Evolutionary conservation across 2,888 invertebrate genomes (phyloP).

Genomic region (Mesoligia furuncula): DNA sequence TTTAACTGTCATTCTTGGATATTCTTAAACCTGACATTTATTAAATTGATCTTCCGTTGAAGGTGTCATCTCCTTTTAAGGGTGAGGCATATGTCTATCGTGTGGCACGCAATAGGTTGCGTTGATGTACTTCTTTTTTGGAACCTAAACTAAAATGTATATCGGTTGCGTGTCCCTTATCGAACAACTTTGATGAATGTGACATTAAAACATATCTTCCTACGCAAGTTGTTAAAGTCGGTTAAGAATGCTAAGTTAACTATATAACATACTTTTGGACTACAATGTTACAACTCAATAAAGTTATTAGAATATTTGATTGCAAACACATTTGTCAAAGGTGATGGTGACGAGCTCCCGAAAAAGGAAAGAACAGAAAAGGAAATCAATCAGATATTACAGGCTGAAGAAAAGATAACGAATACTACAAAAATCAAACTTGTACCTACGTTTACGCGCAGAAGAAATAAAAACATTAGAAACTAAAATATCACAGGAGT

Average conservation of each 20-base stretch:
- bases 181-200: conserved; percentile 34
- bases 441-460: neutral
- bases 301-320: conserved; percentile 26
- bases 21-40: conserved; percentile 46
- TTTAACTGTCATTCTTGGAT: conserved; percentile 44
- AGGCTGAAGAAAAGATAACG: neutral
- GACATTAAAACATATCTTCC: conserved; percentile 47
- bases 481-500: conserved; percentile 22
- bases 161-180: conserved; percentile 21
- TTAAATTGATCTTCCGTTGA: conserved; percentile 24
- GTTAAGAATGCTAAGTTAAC: conserved; percentile 40
- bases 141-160: neutral
- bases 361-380: neutral
- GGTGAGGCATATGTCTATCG: neutral
- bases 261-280: conserved; percentile 35
- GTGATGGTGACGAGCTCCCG: neutral
- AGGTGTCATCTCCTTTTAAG: conserved; percentile 17
- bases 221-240: conserved; percentile 46
- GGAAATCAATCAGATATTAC: neutral
- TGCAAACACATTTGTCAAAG: conserved; percentile 8
- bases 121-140: neutral
- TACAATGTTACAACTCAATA: conserved; percentile 26
- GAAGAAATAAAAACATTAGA: conserved; percentile 23
- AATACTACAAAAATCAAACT: neutral
- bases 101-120: neutral